phyloP scores from a whole-genome alignment of 2,797 vertebrate species.

The Tamandua tetradactyla region DNA sequence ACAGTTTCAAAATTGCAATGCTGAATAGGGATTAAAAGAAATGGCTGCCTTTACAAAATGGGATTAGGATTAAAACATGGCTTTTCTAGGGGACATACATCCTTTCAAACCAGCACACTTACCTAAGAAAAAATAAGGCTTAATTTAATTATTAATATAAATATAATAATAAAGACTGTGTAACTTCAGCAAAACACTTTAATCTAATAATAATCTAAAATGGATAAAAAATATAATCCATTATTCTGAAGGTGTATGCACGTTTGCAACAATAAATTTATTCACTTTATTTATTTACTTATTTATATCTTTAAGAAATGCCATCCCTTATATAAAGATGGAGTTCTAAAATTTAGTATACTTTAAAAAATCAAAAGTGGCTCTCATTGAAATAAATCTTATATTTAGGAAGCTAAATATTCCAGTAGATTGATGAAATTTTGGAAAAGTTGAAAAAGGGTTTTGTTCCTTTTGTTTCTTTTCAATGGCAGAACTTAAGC shows the following conservation, averaged over 20 bases:
- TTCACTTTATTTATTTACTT: too few species aligned
- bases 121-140: background rate
- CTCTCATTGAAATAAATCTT: conserved; percentile 27
- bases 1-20: too few species aligned
- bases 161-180: too few species aligned
- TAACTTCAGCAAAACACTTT: conserved; percentile 16
- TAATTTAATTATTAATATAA: background rate
- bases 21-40: too few species aligned
- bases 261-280: background rate
- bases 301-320: background rate
- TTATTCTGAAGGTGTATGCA: background rate
- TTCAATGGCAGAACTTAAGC: background rate
- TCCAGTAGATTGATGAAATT: background rate
- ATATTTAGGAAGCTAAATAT: background rate
- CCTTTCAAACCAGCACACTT: too few species aligned
- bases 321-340: background rate
- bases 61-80: too few species aligned
- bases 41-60: too few species aligned
- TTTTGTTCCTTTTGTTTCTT: background rate
- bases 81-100: too few species aligned
- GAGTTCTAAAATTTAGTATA: background rate
- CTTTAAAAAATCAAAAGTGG: background rate
- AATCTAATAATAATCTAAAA: background rate
- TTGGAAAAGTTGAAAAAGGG: background rate
- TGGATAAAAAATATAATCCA: background rate